phyloP scores from a whole-genome alignment of 1,140 invertebrate genomes.

The Leptonema lineaticorne region DNA sequence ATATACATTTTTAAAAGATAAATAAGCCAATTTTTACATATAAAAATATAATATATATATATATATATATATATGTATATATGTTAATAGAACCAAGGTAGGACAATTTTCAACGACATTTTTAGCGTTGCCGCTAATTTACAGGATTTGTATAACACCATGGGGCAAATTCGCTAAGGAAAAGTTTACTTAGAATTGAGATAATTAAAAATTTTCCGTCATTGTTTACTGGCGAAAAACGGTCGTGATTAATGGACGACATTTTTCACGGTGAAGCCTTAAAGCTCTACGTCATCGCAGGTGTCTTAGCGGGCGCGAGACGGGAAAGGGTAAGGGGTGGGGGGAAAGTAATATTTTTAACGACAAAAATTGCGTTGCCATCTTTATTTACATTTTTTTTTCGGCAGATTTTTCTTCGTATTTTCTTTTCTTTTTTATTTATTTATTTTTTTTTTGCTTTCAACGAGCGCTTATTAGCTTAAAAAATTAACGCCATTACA shows the following conservation, averaged over 20 bases:
- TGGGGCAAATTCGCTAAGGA: neutral
- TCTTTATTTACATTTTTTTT: too few relatives aligned
- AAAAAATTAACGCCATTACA: too few relatives aligned
- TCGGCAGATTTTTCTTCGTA: too few relatives aligned
- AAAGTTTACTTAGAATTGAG: conserved; percentile 8
- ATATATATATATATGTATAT: neutral
- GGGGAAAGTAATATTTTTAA: too few relatives aligned
- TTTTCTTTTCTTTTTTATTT: too few relatives aligned
- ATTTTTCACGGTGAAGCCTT: conserved; percentile 6
- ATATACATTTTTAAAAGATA: too few relatives aligned
- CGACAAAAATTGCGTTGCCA: too few relatives aligned
- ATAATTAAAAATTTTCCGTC: conserved; percentile 18
- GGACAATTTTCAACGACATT: neutral
- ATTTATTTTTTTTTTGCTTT: too few relatives aligned
- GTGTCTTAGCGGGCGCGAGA: neutral
- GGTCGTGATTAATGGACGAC: conserved; percentile 2
- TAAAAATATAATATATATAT: neutral
- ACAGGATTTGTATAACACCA: neutral
- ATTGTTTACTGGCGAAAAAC: conserved; percentile 6
- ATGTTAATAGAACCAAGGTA: neutral
- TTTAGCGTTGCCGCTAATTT: neutral
- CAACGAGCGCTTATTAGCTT: too few relatives aligned
- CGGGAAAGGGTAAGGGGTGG: too few relatives aligned
- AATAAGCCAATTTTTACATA: too few relatives aligned
- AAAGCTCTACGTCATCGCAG: conserved; percentile 12